Conservation (phyloP, 1,140 invertebrate species). For the Arion vulgaris region DNA sequence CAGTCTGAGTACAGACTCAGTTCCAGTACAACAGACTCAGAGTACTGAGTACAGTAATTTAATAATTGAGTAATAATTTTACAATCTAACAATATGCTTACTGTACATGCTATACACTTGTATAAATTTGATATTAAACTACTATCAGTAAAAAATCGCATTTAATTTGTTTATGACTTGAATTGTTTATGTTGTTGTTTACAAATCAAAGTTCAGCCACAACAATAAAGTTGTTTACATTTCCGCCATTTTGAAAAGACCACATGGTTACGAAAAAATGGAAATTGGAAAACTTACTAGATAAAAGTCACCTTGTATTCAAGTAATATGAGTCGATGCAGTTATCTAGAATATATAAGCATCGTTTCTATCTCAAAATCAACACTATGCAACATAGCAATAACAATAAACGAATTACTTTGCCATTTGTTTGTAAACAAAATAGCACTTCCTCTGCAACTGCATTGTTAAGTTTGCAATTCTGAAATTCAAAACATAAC, state of each 20-base stretch:
- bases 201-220: too few relatives aligned
- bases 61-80: too few relatives aligned
- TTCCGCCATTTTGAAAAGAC: slow-evolving; percentile 67
- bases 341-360: neutral
- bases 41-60: too few relatives aligned
- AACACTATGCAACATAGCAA: neutral
- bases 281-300: neutral
- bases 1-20: too few relatives aligned
- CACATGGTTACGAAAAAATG: slow-evolving; percentile 65
- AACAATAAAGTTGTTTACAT: slow-evolving; percentile 71
- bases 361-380: too few relatives aligned
- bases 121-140: too few relatives aligned
- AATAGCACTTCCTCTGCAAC: neutral
- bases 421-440: slow-evolving; percentile 2
- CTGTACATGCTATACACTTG: too few relatives aligned
- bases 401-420: neutral
- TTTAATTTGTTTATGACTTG: too few relatives aligned
- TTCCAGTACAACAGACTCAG: too few relatives aligned
- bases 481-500: neutral
- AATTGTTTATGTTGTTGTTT: too few relatives aligned
- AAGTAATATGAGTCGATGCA: neutral
- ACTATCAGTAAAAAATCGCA: too few relatives aligned
- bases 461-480: neutral
- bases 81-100: too few relatives aligned
- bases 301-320: neutral